A percentile compares a stretch with the other conserved stretches of the same genome.
Conservation (phyloP, 2,888 invertebrate genomes). For the Steinernema carpocapsae region DNA sequence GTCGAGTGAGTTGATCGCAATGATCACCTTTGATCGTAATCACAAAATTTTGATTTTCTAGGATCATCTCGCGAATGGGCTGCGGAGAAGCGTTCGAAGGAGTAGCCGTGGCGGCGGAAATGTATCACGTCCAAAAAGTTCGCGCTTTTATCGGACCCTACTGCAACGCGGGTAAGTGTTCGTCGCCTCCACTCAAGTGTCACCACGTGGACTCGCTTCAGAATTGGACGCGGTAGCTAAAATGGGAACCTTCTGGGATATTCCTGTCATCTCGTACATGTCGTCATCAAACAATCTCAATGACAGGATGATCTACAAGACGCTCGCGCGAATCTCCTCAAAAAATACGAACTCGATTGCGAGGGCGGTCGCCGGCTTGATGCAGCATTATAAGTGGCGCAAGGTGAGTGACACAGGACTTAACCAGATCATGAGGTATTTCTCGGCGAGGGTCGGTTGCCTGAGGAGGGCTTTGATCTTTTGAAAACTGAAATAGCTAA, state of each 20-base stretch:
- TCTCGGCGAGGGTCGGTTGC: not conserved
- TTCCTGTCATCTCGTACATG: slow-evolving; percentile 67
- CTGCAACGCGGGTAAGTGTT: slow-evolving; percentile 56
- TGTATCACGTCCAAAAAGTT: slow-evolving; percentile 65
- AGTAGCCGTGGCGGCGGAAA: slow-evolving; percentile 66
- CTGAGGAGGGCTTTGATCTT: not conserved
- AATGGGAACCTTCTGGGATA: slow-evolving; percentile 67
- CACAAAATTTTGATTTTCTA: slow-evolving; percentile 18
- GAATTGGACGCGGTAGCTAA: slow-evolving; percentile 66
- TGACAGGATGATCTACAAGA: slow-evolving; percentile 60
- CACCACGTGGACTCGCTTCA: slow-evolving; percentile 25
- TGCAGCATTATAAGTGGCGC: slow-evolving; percentile 58
- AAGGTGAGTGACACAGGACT: not conserved
- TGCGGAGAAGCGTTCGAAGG: slow-evolving; percentile 67
- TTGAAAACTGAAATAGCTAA: not conserved
- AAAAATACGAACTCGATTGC: slow-evolving; percentile 66
- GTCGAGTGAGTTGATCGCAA: slow-evolving; percentile 43
- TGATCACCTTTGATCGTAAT: slow-evolving; percentile 49
- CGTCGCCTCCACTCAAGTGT: slow-evolving; percentile 3
- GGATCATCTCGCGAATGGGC: slow-evolving; percentile 42
- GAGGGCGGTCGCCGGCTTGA: slow-evolving; percentile 58
- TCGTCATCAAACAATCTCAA: slow-evolving; percentile 54
- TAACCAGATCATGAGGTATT: not conserved
- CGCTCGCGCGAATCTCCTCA: slow-evolving; percentile 55
- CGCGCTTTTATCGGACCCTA: slow-evolving; percentile 66